Conservation (phyloP, 2,113 vertebrate species). For the Thryonomys swinderianus region DNA sequence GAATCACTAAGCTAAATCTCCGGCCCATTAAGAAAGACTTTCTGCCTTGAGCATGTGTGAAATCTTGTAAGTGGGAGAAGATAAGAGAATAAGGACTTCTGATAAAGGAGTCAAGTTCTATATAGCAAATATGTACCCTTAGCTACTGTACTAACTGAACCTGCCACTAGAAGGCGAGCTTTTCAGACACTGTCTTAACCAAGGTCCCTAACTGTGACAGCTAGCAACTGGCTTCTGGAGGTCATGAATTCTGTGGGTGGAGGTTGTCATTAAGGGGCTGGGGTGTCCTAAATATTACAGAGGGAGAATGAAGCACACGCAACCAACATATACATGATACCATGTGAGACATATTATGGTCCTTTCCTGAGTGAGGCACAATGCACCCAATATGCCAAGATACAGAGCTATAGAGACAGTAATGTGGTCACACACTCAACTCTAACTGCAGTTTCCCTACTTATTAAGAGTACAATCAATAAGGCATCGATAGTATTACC, state of each 20-base stretch:
- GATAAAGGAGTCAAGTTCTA: neutral
- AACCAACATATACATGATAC: fast-evolving
- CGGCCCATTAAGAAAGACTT: slow-evolving; percentile 13
- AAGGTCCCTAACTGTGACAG: neutral
- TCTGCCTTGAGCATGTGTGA: neutral
- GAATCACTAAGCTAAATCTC: too few species aligned
- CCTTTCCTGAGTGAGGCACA: neutral
- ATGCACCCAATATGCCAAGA: neutral
- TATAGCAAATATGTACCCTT: neutral
- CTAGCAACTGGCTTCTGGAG: neutral
- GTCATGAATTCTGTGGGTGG: neutral
- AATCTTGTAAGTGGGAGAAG: neutral
- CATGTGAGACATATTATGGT: neutral
- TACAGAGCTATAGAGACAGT: neutral
- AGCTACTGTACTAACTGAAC: neutral
- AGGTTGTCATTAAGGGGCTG: neutral
- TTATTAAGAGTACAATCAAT: neutral
- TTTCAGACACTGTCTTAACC: neutral
- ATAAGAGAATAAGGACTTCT: neutral
- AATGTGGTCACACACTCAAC: neutral
- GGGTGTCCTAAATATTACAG: neutral
- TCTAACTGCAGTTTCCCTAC: neutral
- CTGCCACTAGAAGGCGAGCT: neutral
- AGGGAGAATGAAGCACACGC: neutral
- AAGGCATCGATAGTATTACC: neutral